phyloP scores from a whole-genome alignment of 2,888 invertebrate species.

The Chydorus sphaericus region DNA sequence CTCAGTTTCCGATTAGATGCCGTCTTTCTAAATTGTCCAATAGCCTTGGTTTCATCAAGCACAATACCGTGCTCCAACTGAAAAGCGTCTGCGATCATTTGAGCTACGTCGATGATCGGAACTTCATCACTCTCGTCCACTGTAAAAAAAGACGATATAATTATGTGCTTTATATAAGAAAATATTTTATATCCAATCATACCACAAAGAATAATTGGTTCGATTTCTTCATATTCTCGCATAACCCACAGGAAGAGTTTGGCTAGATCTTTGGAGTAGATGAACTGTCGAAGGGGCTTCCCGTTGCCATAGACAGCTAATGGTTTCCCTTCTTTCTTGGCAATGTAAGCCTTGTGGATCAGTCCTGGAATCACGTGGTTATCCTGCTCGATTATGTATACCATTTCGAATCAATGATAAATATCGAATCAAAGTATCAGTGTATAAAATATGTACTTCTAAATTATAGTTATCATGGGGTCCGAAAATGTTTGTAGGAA shows the following conservation, averaged over 20 bases:
- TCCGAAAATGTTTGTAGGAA: constrained; percentile 97
- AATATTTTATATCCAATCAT: no score
- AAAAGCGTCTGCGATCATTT: constrained; percentile 66
- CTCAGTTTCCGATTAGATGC: constrained; percentile 86
- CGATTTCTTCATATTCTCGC: constrained; percentile 67
- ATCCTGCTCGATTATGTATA: constrained; percentile 19
- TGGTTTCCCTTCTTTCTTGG: constrained; percentile 40
- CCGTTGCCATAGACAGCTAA: constrained; percentile 82
- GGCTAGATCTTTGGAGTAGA: constrained; percentile 88
- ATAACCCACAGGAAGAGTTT: constrained; percentile 81
- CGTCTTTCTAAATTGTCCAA: constrained; percentile 96
- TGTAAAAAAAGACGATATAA: no score
- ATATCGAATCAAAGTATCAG: background rate
- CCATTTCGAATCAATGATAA: no score
- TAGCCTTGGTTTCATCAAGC: constrained; percentile 74
- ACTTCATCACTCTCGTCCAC: constrained; percentile 90
- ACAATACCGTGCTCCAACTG: constrained; percentile 48
- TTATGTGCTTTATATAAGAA: background rate
- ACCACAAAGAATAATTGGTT: constrained; percentile 92
- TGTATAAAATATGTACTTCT: constrained; percentile 33
- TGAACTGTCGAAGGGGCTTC: constrained; percentile 85
- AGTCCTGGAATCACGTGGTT: constrained; percentile 59
- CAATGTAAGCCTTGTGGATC: constrained; percentile 64
- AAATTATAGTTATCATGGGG: constrained; percentile 88
- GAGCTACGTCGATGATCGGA: constrained; percentile 73